Conservation (phyloP, 2,113 vertebrate species). For the rabbit (Oryctolagus cuniculus) region mOryCun1.1 NC_091453.1:130933001-130933500, state of each 20-base stretch:
- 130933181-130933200: neutral
- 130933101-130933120: slow-evolving; percentile 6
- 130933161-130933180: neutral
- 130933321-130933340: too few species aligned
- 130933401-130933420: neutral
- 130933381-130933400: too few species aligned
- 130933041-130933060: neutral
- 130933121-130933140: slow-evolving; percentile 11
- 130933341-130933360: too few species aligned
- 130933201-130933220: neutral
- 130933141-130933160: neutral
- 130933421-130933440: neutral
- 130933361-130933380: too few species aligned
- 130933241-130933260: neutral
- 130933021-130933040: neutral
- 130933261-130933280: neutral
- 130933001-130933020: slow-evolving; percentile 35
- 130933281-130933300: too few species aligned
- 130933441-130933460: slow-evolving; percentile 23
- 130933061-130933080: neutral
- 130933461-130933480: neutral
- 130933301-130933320: too few species aligned
- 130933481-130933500: neutral
- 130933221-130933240: neutral
- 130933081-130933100: neutral